Base-by-base conservation (phyloP, 2,113 vertebrate genomes). In the Engystomops pustulosus region DNA sequence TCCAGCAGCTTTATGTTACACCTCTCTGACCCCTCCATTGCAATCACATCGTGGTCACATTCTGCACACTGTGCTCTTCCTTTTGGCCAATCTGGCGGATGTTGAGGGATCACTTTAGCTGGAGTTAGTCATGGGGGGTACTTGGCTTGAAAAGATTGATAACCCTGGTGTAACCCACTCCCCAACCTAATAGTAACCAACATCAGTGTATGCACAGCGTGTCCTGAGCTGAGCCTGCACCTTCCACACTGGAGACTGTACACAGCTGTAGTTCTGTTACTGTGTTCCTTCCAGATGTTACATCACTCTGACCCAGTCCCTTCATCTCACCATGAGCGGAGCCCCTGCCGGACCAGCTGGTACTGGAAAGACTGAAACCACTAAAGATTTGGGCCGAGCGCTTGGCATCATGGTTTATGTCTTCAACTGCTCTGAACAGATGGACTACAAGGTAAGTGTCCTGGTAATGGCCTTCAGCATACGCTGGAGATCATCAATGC, bases 371-470 rank as follows among this genome's bases (percentile, higher is more conserved):
- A 99, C 97, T 0, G 97, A 99, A 91, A 99, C 97, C 3, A 99
- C 98, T 15, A 99, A 99, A 89, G 98, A 99, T 86, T 12, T 99
- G 90, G 97, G 97, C 6, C 90, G 97, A 67, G 97, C 97, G 0
- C 92, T 98, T 18, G 97, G 98, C 81, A 91, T 96, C 90, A 98
- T 98, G 96, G 97, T 99, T 75, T 98, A 99, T 0, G 97, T 99
- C 49, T 99, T 99, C 82, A 99, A 99, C 93, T 99, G 98, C 91
- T 99, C 98, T 0, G 96, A 99, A 89, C 98, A 99, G 91, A 98
- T 99, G 97, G 98, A 98, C 90, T 97, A 98, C 90, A 97, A 99
- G 97, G 98, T 98, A 92, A 20, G 1, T 38, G 0, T 15, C 27
- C 41, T n/a, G n/a, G n/a, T n/a, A n/a, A n/a, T n/a, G n/a, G n/a